Evolutionary conservation across 2,113 vertebrate genomes (phyloP).

Genomic region (Typhlomys cinereus): DNA sequence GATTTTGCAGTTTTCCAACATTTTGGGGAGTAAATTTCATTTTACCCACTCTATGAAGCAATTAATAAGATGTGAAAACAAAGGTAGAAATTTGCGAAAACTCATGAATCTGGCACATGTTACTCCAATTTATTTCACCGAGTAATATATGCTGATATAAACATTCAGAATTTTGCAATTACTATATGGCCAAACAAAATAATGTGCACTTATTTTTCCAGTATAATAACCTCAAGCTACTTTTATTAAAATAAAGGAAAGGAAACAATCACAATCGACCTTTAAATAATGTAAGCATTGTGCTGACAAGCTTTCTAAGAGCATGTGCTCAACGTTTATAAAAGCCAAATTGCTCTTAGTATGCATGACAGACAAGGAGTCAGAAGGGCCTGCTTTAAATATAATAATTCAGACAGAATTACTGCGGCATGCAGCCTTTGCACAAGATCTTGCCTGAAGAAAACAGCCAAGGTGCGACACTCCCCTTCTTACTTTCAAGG

Average conservation of each 20-base stretch:
- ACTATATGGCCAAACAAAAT: slow-evolving; percentile 39
- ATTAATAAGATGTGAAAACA: slow-evolving; percentile 25
- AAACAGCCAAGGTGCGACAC: neutral
- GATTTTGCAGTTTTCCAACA: neutral
- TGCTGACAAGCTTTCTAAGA: slow-evolving; percentile 51
- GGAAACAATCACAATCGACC: slow-evolving; percentile 58
- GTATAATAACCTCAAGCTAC: slow-evolving; percentile 60
- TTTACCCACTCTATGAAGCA: neutral
- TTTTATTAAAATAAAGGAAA: slow-evolving; percentile 65
- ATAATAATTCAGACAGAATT: slow-evolving; percentile 68
- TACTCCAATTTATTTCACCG: neutral
- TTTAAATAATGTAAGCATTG: slow-evolving; percentile 71
- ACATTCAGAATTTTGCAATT: slow-evolving; percentile 42
- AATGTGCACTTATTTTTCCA: slow-evolving; percentile 25
- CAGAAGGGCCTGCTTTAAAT: slow-evolving; percentile 47
- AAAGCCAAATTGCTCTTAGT: slow-evolving; percentile 65
- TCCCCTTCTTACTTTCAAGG: slow-evolving; percentile 31
- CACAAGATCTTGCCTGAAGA: slow-evolving; percentile 28
- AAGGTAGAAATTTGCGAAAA: neutral
- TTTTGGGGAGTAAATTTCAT: neutral
- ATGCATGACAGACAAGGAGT: slow-evolving; percentile 42
- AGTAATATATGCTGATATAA: neutral
- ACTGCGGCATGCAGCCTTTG: slow-evolving; percentile 19
- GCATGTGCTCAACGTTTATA: slow-evolving; percentile 8
- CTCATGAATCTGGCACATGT: neutral